Conservation (phyloP, 2,888 invertebrate genomes). For the Athalia rosae region DNA sequence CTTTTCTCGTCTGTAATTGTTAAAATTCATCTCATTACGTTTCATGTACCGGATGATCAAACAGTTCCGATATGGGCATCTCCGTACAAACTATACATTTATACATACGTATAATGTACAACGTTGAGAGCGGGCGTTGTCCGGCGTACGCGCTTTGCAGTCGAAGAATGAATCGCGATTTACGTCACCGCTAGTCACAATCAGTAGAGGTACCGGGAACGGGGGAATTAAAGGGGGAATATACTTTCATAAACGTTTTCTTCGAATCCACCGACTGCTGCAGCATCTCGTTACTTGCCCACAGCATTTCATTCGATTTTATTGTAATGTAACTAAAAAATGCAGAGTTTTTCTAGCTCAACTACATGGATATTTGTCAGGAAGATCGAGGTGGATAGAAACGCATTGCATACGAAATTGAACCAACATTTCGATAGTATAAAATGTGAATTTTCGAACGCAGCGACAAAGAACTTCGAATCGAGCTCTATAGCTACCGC, state of each 20-base stretch:
- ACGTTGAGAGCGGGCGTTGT: slow-evolving; percentile 9
- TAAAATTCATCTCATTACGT: no score
- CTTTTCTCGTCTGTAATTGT: no score
- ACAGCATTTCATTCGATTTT: no score
- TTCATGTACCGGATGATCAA: no score
- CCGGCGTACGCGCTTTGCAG: not conserved
- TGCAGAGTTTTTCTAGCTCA: no score
- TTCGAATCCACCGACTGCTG: not conserved
- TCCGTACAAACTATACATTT: no score
- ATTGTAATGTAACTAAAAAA: no score
- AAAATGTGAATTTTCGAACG: not conserved
- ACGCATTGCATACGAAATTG: no score
- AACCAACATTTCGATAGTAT: no score
- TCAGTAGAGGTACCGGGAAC: not conserved
- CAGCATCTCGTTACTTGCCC: not conserved
- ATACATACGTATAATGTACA: not conserved
- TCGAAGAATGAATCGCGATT: not conserved
- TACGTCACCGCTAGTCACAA: not conserved
- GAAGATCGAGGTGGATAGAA: no score
- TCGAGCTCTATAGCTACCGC: not conserved
- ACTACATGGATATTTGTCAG: no score
- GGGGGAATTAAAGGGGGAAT: not conserved
- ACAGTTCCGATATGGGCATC: no score
- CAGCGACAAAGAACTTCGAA: not conserved
- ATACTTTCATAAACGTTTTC: not conserved